Base-by-base conservation (phyloP, 2,113 vertebrate species). In the Tyto alba region DNA sequence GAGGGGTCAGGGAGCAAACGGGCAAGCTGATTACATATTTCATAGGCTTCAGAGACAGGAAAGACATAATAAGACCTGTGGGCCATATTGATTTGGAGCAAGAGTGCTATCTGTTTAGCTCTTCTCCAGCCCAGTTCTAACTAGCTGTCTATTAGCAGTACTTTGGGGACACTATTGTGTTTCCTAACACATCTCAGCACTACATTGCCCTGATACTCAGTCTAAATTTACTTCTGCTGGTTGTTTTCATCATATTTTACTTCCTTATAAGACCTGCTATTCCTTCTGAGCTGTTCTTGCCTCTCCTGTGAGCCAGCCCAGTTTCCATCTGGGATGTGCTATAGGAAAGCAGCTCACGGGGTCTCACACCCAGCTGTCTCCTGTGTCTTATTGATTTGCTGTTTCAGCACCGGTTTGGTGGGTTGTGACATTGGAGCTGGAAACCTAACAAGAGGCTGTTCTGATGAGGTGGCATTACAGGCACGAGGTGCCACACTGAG, bases 301-400 rank as follows among this genome's bases (percentile, higher is more conserved):
- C 40, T 27, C 6, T 59, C 48, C n/a, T 4, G 11, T 69, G 67
- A 76, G 72, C 50, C 75, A 62, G 72, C 43, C n/a, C 50, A 2
- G 12, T 72, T 75, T 79, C 78, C 53, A 36, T 25, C 36, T 52
- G 67, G 82, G 78, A 29, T 1, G 1, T 57, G 30, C 87, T 38
- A 2, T 43, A 27, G 52, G 40, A 30, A 16, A 5, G 57, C 62
- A 48, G 48, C n/a, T 79, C 16, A 0, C 20, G 22, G 29, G 17
- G 40, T 53, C 50, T 63, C 0, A 0, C 27, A 25, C 21, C 20
- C 25, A 34, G 20, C 25, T 67, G 19, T 4, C 6, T 0, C 45
- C 64, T 67, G 60, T 2, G 0, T 60, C 85, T 86, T 36, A 34
- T 7, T 2, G 2, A 34, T 79, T 79, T 1, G 1, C 41, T 55